These are phyloP conservation scores for Hyposoter didymator DNA, from an alignment of 2,888 invertebrate genomes.

Conservation along the genomic window DNA sequence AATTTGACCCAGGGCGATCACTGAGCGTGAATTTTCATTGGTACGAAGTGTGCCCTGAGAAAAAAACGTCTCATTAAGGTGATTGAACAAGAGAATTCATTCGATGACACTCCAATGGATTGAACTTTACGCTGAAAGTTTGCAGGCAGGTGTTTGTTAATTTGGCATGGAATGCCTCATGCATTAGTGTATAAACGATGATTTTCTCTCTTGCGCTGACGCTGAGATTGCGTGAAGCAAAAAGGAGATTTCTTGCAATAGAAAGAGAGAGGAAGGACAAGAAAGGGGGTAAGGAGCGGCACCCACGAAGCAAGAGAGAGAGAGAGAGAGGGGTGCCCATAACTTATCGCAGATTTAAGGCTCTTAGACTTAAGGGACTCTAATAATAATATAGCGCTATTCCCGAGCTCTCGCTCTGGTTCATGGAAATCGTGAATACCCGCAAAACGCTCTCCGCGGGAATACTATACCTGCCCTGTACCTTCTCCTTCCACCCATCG, in stretches of 20 bases:
- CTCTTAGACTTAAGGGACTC: constrained; percentile 85
- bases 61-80: no score
- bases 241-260: constrained; percentile 44
- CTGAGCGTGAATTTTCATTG: neutral
- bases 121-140: neutral
- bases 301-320: constrained; percentile 69
- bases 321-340: constrained; percentile 81
- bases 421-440: constrained; percentile 80
- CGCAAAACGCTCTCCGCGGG: constrained; percentile 67
- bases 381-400: constrained; percentile 84
- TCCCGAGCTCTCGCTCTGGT: constrained; percentile 73
- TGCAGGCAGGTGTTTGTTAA: neutral
- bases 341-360: constrained; percentile 85
- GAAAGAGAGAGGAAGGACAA: constrained; percentile 53
- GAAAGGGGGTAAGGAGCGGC: constrained; percentile 71
- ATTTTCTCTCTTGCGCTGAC: constrained; percentile 63
- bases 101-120: no score
- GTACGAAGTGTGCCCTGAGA: neutral
- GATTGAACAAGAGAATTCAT: no score
- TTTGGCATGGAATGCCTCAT: constrained; percentile 23
- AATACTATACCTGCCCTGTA: constrained; percentile 57
- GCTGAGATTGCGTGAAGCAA: constrained; percentile 55
- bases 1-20: neutral
- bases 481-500: constrained; percentile 40
- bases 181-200: constrained; percentile 48